Evolutionary conservation across 2,113 vertebrate species (phyloP), one percentile per base, ranked within the genome.

Genomic region (Formicarius rufipectus): DNA sequence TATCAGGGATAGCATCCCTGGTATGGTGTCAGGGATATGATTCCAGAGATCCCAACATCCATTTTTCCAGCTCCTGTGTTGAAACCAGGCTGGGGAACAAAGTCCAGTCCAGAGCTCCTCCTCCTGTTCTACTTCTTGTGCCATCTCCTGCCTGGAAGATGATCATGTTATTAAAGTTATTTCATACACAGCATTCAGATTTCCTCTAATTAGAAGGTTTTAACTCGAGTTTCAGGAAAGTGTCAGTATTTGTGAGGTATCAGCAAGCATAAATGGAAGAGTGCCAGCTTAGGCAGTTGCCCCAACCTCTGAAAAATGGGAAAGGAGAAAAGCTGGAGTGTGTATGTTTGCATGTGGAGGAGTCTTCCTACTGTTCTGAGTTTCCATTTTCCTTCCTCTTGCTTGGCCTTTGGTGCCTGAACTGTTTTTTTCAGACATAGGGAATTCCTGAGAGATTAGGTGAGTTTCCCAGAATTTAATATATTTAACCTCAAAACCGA

Each of bases 261-360:
- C 14, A 37, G 45, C 37, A 40, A 69, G 50, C 17, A 31, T 27
- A 39, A 88, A 39, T 1, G 5, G 42, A 45, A 12, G 39, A 76
- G 17, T 0, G 1, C 33, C 31, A 56, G 28, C 17, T 67, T n/a
- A 77, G 64, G 37, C 18, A 53, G 35, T 58, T 0, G 1, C 6
- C 90, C 25, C 33, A 50, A 30, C 31, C 37, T 55, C 44, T 20
- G 11, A 59, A 76, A 84, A 49, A 7, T 2, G 33, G 50, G 30
- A 62, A 58, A 58, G 12, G 63, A 58, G 16, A 10, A 88, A 66
- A 90, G 39, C 30, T 1, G 7, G 53, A 64, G 31, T 17, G 15
- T 3, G 0, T 31, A 27, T 1, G 0, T 63, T 80, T 64, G n/a
- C 1, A 0, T 0, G 0, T 53, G 49, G 28, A 30, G 31, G 31